Evolutionary conservation across 2,113 vertebrate species (phyloP).

Genomic region (Xenopus laevis): DNA sequence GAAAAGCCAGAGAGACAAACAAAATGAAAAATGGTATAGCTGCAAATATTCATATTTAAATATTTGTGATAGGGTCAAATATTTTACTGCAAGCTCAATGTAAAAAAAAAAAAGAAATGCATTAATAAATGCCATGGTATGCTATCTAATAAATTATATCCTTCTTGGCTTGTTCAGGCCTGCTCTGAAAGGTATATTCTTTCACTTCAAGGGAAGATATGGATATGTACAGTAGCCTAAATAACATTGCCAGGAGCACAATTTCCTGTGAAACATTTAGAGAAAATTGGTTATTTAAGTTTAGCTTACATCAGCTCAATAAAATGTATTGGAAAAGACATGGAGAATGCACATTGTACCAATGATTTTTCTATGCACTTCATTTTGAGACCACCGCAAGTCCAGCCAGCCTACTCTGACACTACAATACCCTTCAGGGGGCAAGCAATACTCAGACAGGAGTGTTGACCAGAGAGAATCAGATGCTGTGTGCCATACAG

Average conservation of each 20-base stretch:
- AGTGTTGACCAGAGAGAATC: too few species aligned
- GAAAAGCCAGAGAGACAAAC: too few species aligned
- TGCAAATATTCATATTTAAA: slow-evolving; percentile 23
- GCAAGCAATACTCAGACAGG: too few species aligned
- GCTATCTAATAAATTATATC: slow-evolving; percentile 6
- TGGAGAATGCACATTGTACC: not conserved
- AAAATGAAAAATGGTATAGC: not conserved
- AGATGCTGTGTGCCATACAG: too few species aligned
- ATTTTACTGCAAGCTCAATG: slow-evolving; percentile 1
- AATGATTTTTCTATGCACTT: too few species aligned
- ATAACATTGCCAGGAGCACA: not conserved
- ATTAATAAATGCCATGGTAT: slow-evolving; percentile 24
- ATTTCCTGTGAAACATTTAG: not conserved
- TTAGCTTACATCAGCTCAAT: too few species aligned
- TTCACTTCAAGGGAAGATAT: not conserved
- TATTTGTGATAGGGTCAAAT: slow-evolving; percentile 22
- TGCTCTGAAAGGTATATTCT: not conserved
- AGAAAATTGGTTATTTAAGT: not conserved
- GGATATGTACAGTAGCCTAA: not conserved
- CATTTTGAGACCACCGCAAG: too few species aligned
- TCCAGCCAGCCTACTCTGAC: too few species aligned
- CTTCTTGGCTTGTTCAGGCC: slow-evolving; percentile 4
- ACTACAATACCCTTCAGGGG: too few species aligned
- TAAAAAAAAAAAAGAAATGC: not conserved
- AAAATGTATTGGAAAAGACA: not conserved